Base-by-base conservation (phyloP, 2,888 invertebrate species). In the Watsonalla binaria region DNA sequence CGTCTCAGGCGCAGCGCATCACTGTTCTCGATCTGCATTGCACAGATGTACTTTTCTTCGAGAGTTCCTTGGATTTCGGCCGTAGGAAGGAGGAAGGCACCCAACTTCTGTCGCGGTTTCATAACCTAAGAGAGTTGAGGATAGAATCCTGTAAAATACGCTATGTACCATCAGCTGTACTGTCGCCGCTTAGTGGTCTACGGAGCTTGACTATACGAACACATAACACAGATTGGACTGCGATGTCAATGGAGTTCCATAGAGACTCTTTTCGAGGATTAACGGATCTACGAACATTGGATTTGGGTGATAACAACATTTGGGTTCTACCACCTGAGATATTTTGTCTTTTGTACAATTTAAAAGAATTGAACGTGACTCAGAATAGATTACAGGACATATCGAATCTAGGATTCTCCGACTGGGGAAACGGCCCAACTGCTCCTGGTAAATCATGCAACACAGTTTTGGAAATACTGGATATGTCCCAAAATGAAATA, bases 141-240 rank as follows among this genome's bases (percentile, higher is more conserved):
- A 92, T 96, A 76, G 95, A 95, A 69, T 94, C 93, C 61, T 96
- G 96, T 82, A 96, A 96, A 85, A 93, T 96, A 63, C 92, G 94
- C 62, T 93, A 94, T 72, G 92, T 96, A 55, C 94, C 95, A 5
- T 93, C 93, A 37, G 93, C 94, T 46, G 94, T 94, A 51, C 90
- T 96, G 66, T 90, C 93, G 34, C 92, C 94, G 51, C 88, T 96
- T 42, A 92, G 92, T 66, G 93, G 94, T 68, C 84, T 96, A 34
- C 90, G 93, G 51, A 92, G 92, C 60, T 84, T 96, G 52, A 92
- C 93, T 37, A 84, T 96, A 63, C 92, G 94, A 50, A 95, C 95
- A 14, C 94, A 94, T 76, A 96, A 95, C 77, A 94, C 94, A 35
- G 95, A 95, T 74, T 95, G 95, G 95, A 94, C 95, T 11, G 93